Evolutionary conservation across 1,140 invertebrate genomes (phyloP), one percentile per base, ranked within the genome.

Genomic region (Melitaea cinxia): DNA sequence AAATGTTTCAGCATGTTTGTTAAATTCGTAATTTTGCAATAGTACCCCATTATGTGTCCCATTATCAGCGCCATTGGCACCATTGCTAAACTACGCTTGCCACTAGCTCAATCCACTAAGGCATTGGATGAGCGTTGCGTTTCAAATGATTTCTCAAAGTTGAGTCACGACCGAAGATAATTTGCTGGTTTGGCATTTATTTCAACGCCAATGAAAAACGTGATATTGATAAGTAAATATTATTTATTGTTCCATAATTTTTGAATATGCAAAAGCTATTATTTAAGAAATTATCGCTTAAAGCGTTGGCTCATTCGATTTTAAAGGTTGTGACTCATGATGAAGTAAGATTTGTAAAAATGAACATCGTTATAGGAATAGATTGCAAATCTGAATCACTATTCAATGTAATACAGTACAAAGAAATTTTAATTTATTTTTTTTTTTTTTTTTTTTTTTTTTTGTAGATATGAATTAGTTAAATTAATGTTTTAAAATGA

Each of bases 111-210:
- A 47, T 47, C 42, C 42, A 67, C 10, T 70, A 52, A 63, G 54
- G 62, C 65, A 70, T 74, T 64, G 74, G 77, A 80, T 76, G 76
- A 75, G 76, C 57, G 73, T 75, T 80, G 77, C 75, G 42, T 47
- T 47, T 21, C 19, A 47, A 73, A 61, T 72, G 73, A 82, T 84
- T 79, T 77, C 78, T 68, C 68, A 77, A 80, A 81, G 70, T 77
- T 75, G 70, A 81, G 73, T 81, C 78, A 82, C 80, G 80, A 82
- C 52, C 72, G 65, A 45, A 53, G 58, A 80, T 82, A 78, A 83
- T 85, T 82, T 73, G 76, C 76, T 64, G 75, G 78, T 82, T 80
- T 74, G 76, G 70, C 76, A 84, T 84, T 80, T 80, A 24, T 56
- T 68, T 62, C 35, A 28, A 61, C 15, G 49, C 58, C 58, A 61